Evolutionary conservation across 2,113 vertebrate species (phyloP).

Genomic region (Bucco capensis): DNA sequence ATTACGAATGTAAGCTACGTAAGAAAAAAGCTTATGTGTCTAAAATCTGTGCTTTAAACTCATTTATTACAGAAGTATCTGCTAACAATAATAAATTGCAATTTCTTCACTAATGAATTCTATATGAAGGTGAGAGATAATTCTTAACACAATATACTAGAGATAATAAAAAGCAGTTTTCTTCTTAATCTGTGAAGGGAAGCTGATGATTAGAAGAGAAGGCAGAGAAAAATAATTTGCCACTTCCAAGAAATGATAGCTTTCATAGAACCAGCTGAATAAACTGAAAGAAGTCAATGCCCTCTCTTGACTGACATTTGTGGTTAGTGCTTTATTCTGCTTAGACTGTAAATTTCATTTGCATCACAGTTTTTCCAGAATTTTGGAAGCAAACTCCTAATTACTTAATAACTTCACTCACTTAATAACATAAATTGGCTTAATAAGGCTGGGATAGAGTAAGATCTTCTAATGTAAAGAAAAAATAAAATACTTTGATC

Average conservation of each 20-base stretch:
- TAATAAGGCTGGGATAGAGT: background rate
- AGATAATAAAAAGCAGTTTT: background rate
- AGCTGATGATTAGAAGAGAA: background rate
- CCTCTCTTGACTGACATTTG: background rate
- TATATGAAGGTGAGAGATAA: background rate
- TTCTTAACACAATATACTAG: background rate
- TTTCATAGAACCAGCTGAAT: background rate
- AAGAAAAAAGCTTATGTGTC: background rate
- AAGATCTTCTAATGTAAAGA: background rate
- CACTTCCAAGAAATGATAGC: background rate
- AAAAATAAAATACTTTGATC: background rate
- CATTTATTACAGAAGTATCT: background rate
- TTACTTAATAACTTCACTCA: background rate
- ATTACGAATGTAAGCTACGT: background rate
- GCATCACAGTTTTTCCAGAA: background rate
- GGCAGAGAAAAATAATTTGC: background rate
- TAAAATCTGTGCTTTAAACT: background rate
- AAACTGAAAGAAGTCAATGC: background rate
- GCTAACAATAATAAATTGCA: background rate
- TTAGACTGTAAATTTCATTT: background rate
- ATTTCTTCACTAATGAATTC: background rate
- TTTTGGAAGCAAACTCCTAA: background rate
- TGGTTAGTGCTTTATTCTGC: background rate
- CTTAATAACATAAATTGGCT: background rate
- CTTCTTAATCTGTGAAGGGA: background rate